Percentiles rank a stretch among this genome's conserved stretches.
phyloP scores from a whole-genome alignment of 1,140 invertebrate species.

The Penaeus vannamei region DNA sequence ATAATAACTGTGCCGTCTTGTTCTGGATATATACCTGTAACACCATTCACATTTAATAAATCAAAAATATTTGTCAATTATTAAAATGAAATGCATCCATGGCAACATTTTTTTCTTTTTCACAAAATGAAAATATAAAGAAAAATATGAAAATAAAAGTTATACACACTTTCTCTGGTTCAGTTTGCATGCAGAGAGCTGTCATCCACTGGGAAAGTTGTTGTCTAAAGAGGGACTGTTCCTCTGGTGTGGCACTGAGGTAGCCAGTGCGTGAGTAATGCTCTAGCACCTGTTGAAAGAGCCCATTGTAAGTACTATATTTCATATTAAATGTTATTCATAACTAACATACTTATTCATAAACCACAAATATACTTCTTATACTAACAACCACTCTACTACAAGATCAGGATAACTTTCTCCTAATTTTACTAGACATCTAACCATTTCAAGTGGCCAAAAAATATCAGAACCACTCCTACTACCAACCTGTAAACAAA shows the following conservation, averaged over 20 bases:
- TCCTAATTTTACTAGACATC: background rate
- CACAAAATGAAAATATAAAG: background rate
- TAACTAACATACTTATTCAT: background rate
- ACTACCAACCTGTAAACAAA: conserved; percentile 61
- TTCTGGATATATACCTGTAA: conserved; percentile 71
- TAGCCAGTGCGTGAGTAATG: conserved; percentile 48
- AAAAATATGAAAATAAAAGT: background rate
- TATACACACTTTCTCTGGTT: conserved; percentile 50
- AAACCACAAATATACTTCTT: background rate
- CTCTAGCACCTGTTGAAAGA: conserved; percentile 58
- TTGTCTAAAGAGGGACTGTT: conserved; percentile 60
- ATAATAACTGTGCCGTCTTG: conserved; percentile 76
- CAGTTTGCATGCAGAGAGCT: conserved; percentile 44
- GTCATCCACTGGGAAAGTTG: conserved; percentile 61
- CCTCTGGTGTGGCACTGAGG: conserved; percentile 36
- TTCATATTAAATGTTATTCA: background rate
- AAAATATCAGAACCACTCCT: background rate
- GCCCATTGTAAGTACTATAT: background rate
- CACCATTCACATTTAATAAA: background rate
- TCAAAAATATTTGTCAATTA: background rate
- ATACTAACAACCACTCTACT: background rate
- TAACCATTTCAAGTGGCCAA: background rate
- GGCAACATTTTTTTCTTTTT: background rate
- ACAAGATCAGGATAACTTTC: background rate
- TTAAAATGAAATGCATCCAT: background rate